Evolutionary conservation across 1,140 invertebrate genomes (phyloP), one percentile per base, ranked within the genome.

Genomic region (Piezodorus guildinii): DNA sequence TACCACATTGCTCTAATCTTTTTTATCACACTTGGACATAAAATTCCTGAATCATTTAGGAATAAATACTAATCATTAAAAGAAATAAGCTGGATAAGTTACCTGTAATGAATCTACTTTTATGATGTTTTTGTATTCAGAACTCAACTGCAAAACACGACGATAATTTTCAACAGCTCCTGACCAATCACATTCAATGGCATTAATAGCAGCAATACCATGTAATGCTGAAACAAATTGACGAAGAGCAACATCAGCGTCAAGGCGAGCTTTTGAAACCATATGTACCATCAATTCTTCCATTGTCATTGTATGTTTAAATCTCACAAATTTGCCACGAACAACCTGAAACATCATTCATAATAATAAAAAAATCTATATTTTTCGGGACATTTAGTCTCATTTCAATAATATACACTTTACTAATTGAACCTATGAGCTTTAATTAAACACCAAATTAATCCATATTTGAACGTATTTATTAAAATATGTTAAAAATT

Each of bases 241-340:
- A 56, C 88, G 74, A 63, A 90, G 77, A 65, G 79, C 75, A 60
- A 85, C 82, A 72, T 87, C 84, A 71, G 82, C 80, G 68, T 88
- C 83, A 14, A 73, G 65, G 62, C 78, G 78, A 15, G 83, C 82
- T 70, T 82, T 85, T 56, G 81, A 78, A 49, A 85, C 84, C 17
- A 90, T 73, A 54, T 82, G 79, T 9, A 78, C 76, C 46, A 88
- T 68, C 2, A 90, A 71, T 63, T 88, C 80, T 66, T 86, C 80
- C 77, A 89, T 85, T 1, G 82, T 85, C 71, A 84, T 75, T 10
- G 81, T 80, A 69, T 71, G 67, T 67, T 81, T 82, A 2, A 83
- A 70, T 3, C 79, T 74, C 34, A 84, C 67, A 70, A 83, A 82
- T 46, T 80, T 75, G 27, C 81, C 80, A 62, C 77, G 71, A 3